Evolutionary conservation across 2,888 invertebrate genomes (phyloP).

Genomic region (Heliconius charithonia): DNA sequence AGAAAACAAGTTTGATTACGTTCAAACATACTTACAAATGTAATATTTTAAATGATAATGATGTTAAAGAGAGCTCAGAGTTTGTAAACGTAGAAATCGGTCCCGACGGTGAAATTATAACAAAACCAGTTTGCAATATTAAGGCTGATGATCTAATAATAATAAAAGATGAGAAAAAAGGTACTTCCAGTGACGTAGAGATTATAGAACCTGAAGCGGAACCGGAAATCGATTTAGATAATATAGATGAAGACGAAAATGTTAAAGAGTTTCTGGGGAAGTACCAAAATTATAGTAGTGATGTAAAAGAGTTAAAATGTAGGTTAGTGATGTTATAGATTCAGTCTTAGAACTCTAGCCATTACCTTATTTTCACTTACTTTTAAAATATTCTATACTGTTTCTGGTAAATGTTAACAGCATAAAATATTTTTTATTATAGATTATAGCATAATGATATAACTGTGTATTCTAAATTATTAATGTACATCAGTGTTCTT

Average conservation of each 20-base stretch:
- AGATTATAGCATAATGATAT: no score
- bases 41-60: not conserved
- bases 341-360: no score
- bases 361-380: no score
- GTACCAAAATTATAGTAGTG: slow-evolving; percentile 59
- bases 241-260: slow-evolving; percentile 77
- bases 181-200: slow-evolving; percentile 72
- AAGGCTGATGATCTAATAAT: slow-evolving; percentile 59
- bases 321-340: slow-evolving; percentile 55
- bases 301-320: slow-evolving; percentile 67
- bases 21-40: slow-evolving; percentile 46
- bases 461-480: no score
- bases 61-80: slow-evolving; percentile 51
- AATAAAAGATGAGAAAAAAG: slow-evolving; percentile 58
- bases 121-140: slow-evolving; percentile 61
- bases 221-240: slow-evolving; percentile 71
- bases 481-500: no score
- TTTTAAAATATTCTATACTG: no score
- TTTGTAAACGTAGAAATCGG: slow-evolving; percentile 76
- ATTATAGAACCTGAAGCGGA: slow-evolving; percentile 68
- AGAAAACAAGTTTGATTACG: slow-evolving; percentile 62
- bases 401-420: no score
- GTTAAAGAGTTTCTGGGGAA: slow-evolving; percentile 76
- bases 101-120: slow-evolving; percentile 73
- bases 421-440: no score